Conservation (phyloP, 2,888 invertebrate genomes). For the Zonitis immaculata region DNA sequence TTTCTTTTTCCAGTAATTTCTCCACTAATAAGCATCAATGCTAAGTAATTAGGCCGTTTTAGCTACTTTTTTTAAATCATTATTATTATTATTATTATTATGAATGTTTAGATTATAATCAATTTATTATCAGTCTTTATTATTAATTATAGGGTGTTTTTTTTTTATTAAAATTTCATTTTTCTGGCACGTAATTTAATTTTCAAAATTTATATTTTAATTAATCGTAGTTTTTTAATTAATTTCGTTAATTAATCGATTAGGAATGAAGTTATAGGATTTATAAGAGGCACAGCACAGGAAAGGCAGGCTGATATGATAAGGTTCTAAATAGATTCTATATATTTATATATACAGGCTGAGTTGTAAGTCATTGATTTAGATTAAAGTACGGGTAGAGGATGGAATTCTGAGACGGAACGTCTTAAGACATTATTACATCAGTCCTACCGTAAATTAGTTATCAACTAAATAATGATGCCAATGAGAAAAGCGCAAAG, state of each 20-base stretch:
- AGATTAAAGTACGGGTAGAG: too few species aligned
- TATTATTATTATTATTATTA: background rate
- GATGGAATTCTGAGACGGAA: too few species aligned
- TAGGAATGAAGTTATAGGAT: background rate
- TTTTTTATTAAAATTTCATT: too few species aligned
- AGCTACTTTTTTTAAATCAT: constrained; percentile 10
- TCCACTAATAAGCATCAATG: background rate
- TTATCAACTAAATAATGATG: too few species aligned
- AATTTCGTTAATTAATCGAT: background rate
- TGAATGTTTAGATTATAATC: too few species aligned
- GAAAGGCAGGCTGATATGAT: constrained; percentile 42
- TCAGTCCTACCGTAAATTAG: too few species aligned
- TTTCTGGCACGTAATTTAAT: too few species aligned
- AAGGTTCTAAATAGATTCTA: constrained; percentile 24
- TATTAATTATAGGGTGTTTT: background rate
- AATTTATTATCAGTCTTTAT: background rate
- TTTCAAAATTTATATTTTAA: too few species aligned
- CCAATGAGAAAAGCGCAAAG: too few species aligned
- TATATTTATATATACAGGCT: constrained; percentile 4
- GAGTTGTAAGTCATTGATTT: too few species aligned
- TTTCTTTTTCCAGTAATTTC: background rate
- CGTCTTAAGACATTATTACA: too few species aligned
- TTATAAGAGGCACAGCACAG: constrained; percentile 40
- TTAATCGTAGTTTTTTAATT: background rate
- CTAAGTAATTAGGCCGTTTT: constrained; percentile 14